Conservation (phyloP, 2,888 invertebrate genomes). For the Heliconius erato region DNA sequence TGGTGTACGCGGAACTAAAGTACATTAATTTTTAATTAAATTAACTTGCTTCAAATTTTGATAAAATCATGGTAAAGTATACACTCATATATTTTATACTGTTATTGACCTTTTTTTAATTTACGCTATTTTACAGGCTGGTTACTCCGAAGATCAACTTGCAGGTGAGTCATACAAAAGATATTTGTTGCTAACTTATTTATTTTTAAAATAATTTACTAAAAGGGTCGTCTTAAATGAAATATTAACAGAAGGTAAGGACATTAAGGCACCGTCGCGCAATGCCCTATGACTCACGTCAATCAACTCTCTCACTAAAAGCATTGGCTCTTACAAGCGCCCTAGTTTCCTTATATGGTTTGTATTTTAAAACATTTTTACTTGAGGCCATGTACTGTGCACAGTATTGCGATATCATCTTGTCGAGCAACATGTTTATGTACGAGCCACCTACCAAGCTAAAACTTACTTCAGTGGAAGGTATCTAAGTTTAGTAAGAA, state of each 20-base stretch:
- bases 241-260: conserved; percentile 32
- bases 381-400: conserved; percentile 55
- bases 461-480: conserved; percentile 91
- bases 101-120: conserved; percentile 4
- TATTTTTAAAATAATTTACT: background rate
- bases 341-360: conserved; percentile 87
- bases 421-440: conserved; percentile 87
- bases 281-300: conserved; percentile 76
- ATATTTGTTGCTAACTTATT: conserved; percentile 1
- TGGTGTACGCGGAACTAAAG: conserved; percentile 32
- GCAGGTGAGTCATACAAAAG: conserved; percentile 89
- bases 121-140: conserved; percentile 87
- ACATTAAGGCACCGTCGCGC: conserved; percentile 56
- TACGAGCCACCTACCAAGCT: conserved; percentile 91
- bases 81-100: background rate
- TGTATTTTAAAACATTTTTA: conserved; percentile 84
- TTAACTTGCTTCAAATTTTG: conserved; percentile 2
- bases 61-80: conserved; percentile 38
- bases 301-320: conserved; percentile 82
- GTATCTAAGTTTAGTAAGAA: conserved; percentile 72
- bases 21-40: conserved; percentile 12
- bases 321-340: conserved; percentile 79
- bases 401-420: conserved; percentile 60
- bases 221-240: background rate
- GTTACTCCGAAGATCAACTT: conserved; percentile 96